Base-by-base conservation (phyloP, 2,888 invertebrate genomes). In the Nycteola revayana region DNA sequence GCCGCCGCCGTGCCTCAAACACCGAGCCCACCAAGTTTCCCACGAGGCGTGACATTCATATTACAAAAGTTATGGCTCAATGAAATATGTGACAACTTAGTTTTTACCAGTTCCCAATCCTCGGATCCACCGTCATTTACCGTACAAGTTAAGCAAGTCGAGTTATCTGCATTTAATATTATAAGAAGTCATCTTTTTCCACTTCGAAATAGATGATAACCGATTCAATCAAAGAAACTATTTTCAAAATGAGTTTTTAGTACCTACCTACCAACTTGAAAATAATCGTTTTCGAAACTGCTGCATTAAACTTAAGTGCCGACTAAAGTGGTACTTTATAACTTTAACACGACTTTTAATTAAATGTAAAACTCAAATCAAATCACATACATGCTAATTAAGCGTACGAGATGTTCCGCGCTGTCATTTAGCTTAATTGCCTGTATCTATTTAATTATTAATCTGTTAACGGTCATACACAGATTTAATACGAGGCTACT, bases 41-140 rank as follows among this genome's bases (percentile, higher is more conserved):
- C 45, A 42, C 52, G 44, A 48, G 47, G 45, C 50, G 41, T 52
- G 60, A 60, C 66, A 62, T 65, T 66, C 50, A 63, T 66, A 64
- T 62, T 66, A 54, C 59, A 59, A 66, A 67, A 70, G 66, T 65
- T 69, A 58, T 57, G 51, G 51, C 50, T 51, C 51, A 56, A 58
- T 64, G 57, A 69, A 69, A 68, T 60, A 63, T 65, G 61, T 47
- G 54, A 41, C 42, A 62, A 67, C 54, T 62, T 63, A 45, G 56
- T 61, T 65, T 65, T 60, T 58, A 60, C 54, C 49, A 49, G 43
- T 55, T 46, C 46, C 50, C 40, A 49, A 60, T 49, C 55, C 44
- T 34, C 10, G 38, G 32, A 46, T 30, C 42, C 36, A 32, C 25
- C 9, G 28, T 35, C 14, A 44, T 38, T 42, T 36, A 32, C 35